Base-by-base conservation (phyloP, 2,888 invertebrate species). In the Cosmia trapezina region DNA sequence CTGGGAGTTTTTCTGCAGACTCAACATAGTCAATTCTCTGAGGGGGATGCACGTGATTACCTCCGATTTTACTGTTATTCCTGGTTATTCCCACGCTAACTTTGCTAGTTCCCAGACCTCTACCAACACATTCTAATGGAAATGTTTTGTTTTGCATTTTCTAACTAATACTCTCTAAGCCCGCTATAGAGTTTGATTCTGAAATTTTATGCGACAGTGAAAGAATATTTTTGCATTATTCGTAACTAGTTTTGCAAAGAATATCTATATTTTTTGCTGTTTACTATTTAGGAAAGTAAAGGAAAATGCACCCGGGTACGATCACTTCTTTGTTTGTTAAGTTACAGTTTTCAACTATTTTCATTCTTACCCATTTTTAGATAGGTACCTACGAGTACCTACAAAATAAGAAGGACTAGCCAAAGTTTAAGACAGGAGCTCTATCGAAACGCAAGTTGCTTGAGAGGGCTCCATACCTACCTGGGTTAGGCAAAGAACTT, bases 101-200 rank as follows among this genome's bases (percentile, higher is more conserved):
- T 84, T 84, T 57, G 59, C 67, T 47, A 77, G 73, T 68, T 71
- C 60, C 51, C 68, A 59, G 65, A 67, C 53, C 65, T 74, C 69
- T 59, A 81, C 33, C 28, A 33, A 56, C 79, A 85, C 78, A 85
- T 86, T 87, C 86, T 85, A 89, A 89, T 90, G 88, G 86, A 86
- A 88, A 83, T 89, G 85, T 84, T 86, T 87, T 81, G 89, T 88
- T 88, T 75, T 84, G 81, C 79, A 80, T 82, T 84, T 70, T 68
- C 79, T 78, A 83, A 79, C 76, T 70, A n/a, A n/a, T n/a, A 70
- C 19, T 49, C 37, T 66, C 62, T 70, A 77, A 72, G 41, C 61
- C 51, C 47, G 66, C 53, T 59, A 37, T 62, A 45, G 61, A 65
- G 59, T 83, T 47, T n/a, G 60, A 68, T 67, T 63, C 64, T 53